phyloP scores from a whole-genome alignment of 2,888 invertebrate genomes.

The Congeria kusceri region DNA sequence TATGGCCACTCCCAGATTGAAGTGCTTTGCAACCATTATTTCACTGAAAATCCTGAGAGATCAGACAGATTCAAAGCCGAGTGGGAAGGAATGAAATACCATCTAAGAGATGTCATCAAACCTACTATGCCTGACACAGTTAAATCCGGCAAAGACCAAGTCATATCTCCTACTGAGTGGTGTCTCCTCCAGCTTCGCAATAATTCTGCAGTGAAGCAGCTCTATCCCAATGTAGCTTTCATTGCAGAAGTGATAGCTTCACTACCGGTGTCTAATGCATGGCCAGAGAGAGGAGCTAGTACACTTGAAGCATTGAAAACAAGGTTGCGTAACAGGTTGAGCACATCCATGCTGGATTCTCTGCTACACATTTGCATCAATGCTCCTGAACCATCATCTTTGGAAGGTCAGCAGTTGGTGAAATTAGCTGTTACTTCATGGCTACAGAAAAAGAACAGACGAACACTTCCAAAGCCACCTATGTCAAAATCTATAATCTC shows the following conservation, averaged over 20 bases:
- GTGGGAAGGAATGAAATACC: conserved; percentile 50
- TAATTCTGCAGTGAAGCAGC: neutral
- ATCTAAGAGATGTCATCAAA: conserved; percentile 26
- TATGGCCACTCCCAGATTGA: conserved; percentile 23
- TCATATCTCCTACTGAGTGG: conserved; percentile 29
- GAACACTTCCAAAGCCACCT: too few species aligned
- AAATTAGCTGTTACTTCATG: too few species aligned
- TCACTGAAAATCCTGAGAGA: conserved; percentile 6
- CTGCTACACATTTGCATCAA: too few species aligned
- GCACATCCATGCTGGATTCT: too few species aligned
- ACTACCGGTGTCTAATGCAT: conserved; percentile 60
- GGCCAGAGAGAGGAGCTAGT: conserved; percentile 65
- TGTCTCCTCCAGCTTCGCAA: conserved; percentile 22
- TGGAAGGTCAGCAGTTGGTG: too few species aligned
- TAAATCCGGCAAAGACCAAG: neutral
- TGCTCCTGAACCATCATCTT: too few species aligned
- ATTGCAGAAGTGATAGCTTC: conserved; percentile 46
- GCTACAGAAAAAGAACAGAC: too few species aligned
- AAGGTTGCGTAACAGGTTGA: too few species aligned
- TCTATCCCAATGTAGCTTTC: conserved; percentile 22
- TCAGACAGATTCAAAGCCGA: conserved; percentile 27
- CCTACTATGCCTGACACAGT: conserved; percentile 20
- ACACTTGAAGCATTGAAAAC: too few species aligned
- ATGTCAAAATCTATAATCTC: too few species aligned
- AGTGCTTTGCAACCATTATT: conserved; percentile 38